Evolutionary conservation across 2,888 invertebrate genomes (phyloP), one percentile per base, ranked within the genome.

Genomic region (Archips crataeganus): DNA sequence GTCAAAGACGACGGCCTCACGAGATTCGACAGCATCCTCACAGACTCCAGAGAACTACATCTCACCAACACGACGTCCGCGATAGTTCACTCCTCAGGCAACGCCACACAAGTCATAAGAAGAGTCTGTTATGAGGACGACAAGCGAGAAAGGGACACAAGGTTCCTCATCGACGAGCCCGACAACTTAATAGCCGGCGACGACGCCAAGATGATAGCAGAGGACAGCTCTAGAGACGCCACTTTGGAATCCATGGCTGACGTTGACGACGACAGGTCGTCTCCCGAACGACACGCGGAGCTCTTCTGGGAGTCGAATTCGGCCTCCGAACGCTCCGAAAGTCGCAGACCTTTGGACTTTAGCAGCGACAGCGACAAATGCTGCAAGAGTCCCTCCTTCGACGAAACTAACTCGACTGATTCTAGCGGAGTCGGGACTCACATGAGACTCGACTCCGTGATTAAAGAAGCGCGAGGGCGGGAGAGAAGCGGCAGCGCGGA

Each of bases 351-450:
- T 0, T 75, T 92, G 39, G 92, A 94, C 69, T 94, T 89, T 73
- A 94, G 93, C 78, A 93, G 92, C 73, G 94, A 95, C 77, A 94
- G 92, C 75, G 94, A 94, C 62, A 94, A 94, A 74, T 94, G 94
- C 77, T 93, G 93, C 79, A 93, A 92, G 71, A 94, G 93, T 74
- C 93, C 94, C 0, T 90, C 88, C 0, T 87, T 81, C 77, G 94
- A 94, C 64, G 93, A 94, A 77, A 87, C 89, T 0, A 91, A 92
- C 64, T 93, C 93, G 0, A 93, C 92, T 0, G 94, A 94, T 67
- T 92, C 94, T 0, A 90, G 91, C 70, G 90, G 91, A 0, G 80
- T 88, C 23, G 90, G 92, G 9, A 81, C 90, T 0, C 92, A 90
- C 47, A 82, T 92, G 82, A 81, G 95, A 60, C 77, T 94, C n/a